Evolutionary conservation across 2,113 vertebrate genomes (phyloP).

Genomic region (Nothobranchius furzeri): DNA sequence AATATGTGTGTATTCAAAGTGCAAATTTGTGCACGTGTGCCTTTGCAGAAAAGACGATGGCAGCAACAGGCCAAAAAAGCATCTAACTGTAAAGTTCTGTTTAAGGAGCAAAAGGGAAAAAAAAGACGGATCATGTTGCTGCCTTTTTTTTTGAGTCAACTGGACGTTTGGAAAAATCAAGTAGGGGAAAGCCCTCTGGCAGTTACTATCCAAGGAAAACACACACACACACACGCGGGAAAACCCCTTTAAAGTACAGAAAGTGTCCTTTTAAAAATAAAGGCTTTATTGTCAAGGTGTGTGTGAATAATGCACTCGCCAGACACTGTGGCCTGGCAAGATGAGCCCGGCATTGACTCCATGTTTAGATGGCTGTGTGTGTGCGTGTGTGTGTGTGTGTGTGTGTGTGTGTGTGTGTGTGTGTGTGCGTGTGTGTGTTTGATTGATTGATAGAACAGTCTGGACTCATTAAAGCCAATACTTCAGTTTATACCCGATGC

Average conservation of each 20-base stretch:
- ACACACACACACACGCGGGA: constrained; percentile 42
- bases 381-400: constrained; percentile 8
- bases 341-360: constrained; percentile 47
- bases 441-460: constrained; percentile 46
- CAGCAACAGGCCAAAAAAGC: constrained; percentile 38
- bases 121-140: no score
- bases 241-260: constrained; percentile 66
- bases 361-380: constrained; percentile 39
- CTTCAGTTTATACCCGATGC: constrained; percentile 15
- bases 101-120: constrained; percentile 33
- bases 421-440: no score
- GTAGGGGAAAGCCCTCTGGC: constrained; percentile 72
- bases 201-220: constrained; percentile 62
- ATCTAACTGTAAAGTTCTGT: constrained; percentile 49
- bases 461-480: constrained; percentile 39
- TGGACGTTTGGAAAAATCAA: constrained; percentile 70
- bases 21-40: neutral
- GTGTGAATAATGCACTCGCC: constrained; percentile 35
- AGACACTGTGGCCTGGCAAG: constrained; percentile 60
- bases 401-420: no score
- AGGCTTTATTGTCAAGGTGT: constrained; percentile 64
- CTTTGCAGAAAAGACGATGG: constrained; percentile 22
- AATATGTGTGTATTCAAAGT: no score
- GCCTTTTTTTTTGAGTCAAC: constrained; percentile 34
- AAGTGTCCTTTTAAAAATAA: constrained; percentile 64